A percentile compares a stretch with the other conserved stretches of the same genome.
phyloP scores from a whole-genome alignment of 2,888 invertebrate species.

The Drosophila suboccidentalis region DNA sequence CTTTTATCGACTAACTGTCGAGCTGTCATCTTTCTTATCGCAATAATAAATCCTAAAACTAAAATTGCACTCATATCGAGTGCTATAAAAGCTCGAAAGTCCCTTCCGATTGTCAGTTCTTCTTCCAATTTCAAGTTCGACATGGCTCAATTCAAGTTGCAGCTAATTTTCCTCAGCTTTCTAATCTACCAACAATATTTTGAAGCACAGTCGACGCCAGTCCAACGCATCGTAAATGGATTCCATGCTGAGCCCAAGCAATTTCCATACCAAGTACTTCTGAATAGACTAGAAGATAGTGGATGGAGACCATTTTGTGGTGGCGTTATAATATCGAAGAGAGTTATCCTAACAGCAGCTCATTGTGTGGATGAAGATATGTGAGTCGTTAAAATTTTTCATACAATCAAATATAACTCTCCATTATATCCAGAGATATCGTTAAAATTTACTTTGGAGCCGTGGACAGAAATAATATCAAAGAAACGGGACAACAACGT shows the following conservation, averaged over 20 bases:
- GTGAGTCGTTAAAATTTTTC: not conserved
- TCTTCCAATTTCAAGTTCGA: not conserved
- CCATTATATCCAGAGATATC: too few species aligned
- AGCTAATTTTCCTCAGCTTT: not conserved
- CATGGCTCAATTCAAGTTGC: conserved; percentile 5
- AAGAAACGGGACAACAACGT: conserved; percentile 25
- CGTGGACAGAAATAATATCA: not conserved
- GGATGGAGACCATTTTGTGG: not conserved
- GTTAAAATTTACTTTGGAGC: too few species aligned
- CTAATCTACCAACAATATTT: not conserved
- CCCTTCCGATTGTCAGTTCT: not conserved
- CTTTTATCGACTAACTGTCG: not conserved
- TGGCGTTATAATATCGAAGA: conserved; percentile 23
- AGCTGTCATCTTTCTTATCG: conserved; percentile 3
- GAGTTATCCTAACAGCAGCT: conserved; percentile 30
- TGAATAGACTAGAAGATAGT: too few species aligned
- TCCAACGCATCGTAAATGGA: conserved; percentile 19
- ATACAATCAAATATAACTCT: not conserved
- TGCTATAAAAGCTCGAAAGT: not conserved
- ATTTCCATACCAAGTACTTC: conserved; percentile 29
- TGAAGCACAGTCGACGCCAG: not conserved
- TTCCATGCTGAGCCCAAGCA: conserved; percentile 11
- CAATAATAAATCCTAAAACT: conserved; percentile 27
- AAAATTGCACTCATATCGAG: too few species aligned
- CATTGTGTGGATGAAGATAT: not conserved